Percentiles rank a stretch among this genome's conserved stretches.
These are phyloP conservation scores for Charina bottae DNA, from an alignment of 2,113 vertebrate genomes.

Conservation along the genomic window DNA sequence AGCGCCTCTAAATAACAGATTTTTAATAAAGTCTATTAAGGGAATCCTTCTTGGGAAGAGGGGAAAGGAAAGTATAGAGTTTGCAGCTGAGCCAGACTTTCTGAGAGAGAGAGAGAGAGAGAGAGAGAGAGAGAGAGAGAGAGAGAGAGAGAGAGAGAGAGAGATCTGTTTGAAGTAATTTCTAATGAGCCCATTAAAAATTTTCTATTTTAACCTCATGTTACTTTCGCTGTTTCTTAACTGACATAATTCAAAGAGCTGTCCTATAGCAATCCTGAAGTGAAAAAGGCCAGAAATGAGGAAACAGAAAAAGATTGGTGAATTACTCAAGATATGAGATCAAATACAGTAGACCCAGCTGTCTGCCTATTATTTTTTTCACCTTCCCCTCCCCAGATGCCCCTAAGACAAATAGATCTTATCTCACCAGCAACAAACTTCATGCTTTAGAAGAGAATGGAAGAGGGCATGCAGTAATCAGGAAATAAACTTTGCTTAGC, in stretches of 20 bases:
- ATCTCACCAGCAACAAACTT: neutral
- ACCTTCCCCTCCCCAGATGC: neutral
- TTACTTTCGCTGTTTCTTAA: slow-evolving; percentile 29
- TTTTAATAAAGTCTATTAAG: neutral
- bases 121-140: no score
- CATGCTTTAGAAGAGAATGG: neutral
- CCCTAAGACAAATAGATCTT: neutral
- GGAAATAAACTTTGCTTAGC: neutral
- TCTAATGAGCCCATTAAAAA: neutral
- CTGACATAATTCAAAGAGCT: neutral
- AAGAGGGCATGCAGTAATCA: neutral
- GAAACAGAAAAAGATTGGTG: neutral
- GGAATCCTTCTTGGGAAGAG: neutral
- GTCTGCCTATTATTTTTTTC: neutral
- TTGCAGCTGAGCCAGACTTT: neutral
- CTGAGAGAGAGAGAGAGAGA: neutral
- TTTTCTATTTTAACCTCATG: neutral
- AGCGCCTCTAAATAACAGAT: neutral
- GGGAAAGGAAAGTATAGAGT: neutral
- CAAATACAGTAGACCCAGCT: neutral
- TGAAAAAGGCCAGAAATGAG: neutral
- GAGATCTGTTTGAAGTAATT: neutral
- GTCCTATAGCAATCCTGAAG: neutral
- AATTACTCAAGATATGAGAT: neutral
- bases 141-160: neutral